These are phyloP conservation scores for Steatornis caripensis DNA, from an alignment of 2,113 vertebrate genomes.

Conservation along the genomic window DNA sequence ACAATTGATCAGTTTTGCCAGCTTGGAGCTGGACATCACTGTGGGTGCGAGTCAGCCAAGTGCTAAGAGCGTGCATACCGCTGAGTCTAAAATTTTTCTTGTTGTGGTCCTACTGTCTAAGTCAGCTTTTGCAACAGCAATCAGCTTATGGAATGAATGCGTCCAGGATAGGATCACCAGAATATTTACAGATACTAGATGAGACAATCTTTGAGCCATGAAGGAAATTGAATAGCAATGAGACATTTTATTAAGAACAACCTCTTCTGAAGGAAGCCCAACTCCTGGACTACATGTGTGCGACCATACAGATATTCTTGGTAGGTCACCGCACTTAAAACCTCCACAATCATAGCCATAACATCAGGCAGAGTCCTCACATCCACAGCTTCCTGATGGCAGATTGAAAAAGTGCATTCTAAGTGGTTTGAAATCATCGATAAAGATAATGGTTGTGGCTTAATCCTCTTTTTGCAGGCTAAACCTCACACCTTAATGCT, in stretches of 20 bases:
- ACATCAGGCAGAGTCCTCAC: background rate
- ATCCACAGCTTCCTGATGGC: background rate
- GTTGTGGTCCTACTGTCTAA: background rate
- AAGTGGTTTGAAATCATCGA: background rate
- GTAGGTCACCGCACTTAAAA: background rate
- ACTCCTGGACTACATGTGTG: background rate
- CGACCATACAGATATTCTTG: background rate
- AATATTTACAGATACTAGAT: background rate
- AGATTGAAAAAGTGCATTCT: background rate
- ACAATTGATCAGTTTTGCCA: background rate
- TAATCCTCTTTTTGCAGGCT: background rate
- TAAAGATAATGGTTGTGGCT: background rate
- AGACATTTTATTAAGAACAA: background rate
- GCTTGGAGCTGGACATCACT: background rate
- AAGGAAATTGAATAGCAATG: background rate
- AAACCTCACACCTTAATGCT: background rate
- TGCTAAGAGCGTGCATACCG: background rate
- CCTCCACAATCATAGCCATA: rapidly evolving
- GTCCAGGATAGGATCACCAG: background rate
- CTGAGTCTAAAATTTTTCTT: background rate
- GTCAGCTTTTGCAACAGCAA: background rate
- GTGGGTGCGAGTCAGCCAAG: background rate
- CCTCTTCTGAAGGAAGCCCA: background rate
- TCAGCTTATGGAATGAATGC: background rate
- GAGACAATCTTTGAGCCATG: background rate